Conservation (phyloP, 2,797 vertebrate species). For the Cryptoblepharus egeriae region DNA sequence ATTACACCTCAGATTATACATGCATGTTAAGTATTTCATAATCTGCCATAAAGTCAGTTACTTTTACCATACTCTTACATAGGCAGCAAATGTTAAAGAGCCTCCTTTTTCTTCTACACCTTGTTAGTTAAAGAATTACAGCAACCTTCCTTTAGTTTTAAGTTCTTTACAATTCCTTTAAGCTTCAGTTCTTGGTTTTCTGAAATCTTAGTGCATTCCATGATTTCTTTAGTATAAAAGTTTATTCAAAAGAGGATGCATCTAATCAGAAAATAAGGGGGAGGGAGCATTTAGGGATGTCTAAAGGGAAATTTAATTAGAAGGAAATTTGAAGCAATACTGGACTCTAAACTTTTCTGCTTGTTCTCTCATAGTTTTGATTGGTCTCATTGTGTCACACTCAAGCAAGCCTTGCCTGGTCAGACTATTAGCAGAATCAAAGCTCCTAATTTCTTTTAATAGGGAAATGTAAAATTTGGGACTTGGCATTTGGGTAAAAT, state of each 20-base stretch:
- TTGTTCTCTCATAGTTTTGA: neutral
- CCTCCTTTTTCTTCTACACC: constrained; percentile 45
- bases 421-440: neutral
- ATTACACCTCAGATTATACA: constrained; percentile 62
- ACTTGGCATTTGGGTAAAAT: neutral
- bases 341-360: neutral
- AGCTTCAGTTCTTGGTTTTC: constrained; percentile 60
- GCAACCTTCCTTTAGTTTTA: constrained; percentile 61
- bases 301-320: constrained; percentile 13
- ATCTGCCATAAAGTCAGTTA: constrained; percentile 65
- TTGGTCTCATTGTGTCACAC: neutral
- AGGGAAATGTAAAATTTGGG: neutral
- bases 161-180: constrained; percentile 70
- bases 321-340: neutral
- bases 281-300: constrained; percentile 35
- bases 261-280: constrained; percentile 14
- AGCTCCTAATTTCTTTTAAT: neutral
- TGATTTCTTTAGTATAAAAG: constrained; percentile 45
- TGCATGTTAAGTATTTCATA: constrained; percentile 55
- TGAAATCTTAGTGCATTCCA: constrained; percentile 68
- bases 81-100: constrained; percentile 67
- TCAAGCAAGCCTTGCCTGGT: neutral
- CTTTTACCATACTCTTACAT: constrained; percentile 44
- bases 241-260: constrained; percentile 51
- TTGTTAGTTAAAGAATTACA: constrained; percentile 67